These are phyloP conservation scores for Lophotis ruficrista DNA, from an alignment of 2,113 vertebrate species.

Conservation along the genomic window DNA sequence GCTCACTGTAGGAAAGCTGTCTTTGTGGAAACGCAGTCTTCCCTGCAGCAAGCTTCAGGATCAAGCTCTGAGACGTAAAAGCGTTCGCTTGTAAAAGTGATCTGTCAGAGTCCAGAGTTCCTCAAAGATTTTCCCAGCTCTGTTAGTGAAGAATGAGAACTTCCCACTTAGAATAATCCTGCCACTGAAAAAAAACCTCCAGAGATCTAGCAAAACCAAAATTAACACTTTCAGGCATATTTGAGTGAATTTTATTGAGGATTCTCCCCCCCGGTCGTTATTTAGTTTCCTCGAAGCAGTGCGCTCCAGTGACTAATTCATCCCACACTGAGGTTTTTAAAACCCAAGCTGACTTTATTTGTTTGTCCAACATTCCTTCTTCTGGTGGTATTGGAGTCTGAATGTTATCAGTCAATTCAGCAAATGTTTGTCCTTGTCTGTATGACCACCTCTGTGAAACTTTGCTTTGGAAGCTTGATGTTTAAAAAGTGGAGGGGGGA, in stretches of 20 bases:
- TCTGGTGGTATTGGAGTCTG: neutral
- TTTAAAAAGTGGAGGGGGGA: neutral
- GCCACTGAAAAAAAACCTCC: neutral
- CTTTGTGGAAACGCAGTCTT: neutral
- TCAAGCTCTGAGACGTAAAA: neutral
- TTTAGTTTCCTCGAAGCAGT: neutral
- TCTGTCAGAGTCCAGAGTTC: neutral
- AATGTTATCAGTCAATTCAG: neutral
- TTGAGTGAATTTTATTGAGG: neutral
- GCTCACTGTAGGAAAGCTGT: neutral
- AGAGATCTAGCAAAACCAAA: neutral
- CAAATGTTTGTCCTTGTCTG: conserved; percentile 28
- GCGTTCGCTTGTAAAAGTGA: neutral
- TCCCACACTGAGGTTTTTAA: conserved; percentile 10
- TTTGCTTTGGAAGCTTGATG: conserved; percentile 30
- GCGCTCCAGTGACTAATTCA: conserved; percentile 3
- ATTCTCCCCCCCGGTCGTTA: neutral
- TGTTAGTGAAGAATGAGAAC: neutral
- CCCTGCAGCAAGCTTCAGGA: neutral
- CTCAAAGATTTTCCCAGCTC: neutral
- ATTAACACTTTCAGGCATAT: neutral
- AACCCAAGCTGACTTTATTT: neutral
- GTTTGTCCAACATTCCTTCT: conserved; percentile 26
- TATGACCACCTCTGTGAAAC: neutral
- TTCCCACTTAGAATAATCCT: neutral